Conservation (phyloP, 2,797 vertebrate species). For the Gorsachius magnificus region DNA sequence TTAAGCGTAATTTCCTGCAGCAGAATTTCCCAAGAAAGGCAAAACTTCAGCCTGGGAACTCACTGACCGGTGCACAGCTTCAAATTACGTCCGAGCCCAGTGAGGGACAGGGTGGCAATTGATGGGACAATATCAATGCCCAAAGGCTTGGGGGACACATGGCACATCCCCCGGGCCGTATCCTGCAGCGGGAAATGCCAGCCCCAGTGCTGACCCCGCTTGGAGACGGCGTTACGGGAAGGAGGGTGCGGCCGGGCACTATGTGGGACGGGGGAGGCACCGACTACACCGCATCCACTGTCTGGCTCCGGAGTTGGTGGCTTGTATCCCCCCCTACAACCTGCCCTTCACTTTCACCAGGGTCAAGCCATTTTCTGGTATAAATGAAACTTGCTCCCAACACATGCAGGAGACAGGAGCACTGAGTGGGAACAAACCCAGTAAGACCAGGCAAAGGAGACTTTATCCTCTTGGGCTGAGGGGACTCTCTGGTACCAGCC, state of each 20-base stretch:
- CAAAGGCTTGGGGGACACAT: fast-evolving
- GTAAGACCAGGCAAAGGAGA: background rate
- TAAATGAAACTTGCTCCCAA: background rate
- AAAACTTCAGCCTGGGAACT: background rate
- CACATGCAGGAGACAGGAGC: background rate
- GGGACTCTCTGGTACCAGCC: background rate
- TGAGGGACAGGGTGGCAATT: background rate
- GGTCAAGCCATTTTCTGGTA: background rate
- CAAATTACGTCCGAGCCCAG: background rate
- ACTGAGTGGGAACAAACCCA: background rate
- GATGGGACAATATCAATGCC: background rate
- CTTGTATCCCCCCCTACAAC: fast-evolving
- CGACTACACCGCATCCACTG: fast-evolving
- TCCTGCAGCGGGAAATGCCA: background rate
- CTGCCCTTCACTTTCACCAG: background rate
- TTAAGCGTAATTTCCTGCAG: background rate
- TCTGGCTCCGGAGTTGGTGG: background rate
- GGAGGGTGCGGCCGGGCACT: fast-evolving
- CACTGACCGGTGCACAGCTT: background rate
- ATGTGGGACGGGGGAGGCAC: fast-evolving
- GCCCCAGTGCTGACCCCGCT: background rate
- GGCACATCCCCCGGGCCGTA: fast-evolving
- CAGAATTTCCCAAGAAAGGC: background rate
- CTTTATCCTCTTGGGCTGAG: fast-evolving
- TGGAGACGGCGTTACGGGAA: fast-evolving